Conservation (phyloP, 2,113 vertebrate species). For the Python bivittatus region DNA sequence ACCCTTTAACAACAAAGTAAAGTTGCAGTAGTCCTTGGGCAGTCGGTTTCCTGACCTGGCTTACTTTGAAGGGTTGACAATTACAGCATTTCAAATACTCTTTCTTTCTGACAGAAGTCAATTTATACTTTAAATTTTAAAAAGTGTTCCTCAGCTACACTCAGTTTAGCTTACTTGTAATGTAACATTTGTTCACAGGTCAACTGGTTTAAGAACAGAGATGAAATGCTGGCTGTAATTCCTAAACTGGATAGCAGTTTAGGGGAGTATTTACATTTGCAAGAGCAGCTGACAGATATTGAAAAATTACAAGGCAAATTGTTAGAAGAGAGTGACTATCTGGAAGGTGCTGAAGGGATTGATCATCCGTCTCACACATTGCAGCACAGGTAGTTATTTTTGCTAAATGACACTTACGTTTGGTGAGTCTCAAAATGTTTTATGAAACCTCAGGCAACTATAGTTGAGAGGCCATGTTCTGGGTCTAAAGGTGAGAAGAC, state of each 20-base stretch:
- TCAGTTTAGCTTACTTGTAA: not conserved
- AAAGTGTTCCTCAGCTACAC: no score
- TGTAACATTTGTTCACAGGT: conserved; percentile 76
- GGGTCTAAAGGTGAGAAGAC: not conserved
- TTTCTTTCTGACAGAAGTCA: not conserved
- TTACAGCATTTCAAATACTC: not conserved
- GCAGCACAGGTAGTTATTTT: conserved; percentile 84
- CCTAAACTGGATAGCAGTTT: conserved; percentile 90
- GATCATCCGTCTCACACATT: conserved; percentile 90
- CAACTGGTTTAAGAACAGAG: conserved; percentile 98
- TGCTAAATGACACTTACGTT: not conserved
- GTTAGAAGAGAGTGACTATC: conserved; percentile 88
- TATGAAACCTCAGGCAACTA: not conserved
- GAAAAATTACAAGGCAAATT: conserved; percentile 90
- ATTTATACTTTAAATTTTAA: not conserved
- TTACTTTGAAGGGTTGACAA: not conserved
- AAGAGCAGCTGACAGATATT: conserved; percentile 87
- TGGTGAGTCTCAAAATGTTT: not conserved
- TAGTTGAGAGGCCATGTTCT: not conserved
- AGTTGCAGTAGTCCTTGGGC: not conserved
- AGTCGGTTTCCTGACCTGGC: not conserved
- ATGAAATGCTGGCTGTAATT: conserved; percentile 92
- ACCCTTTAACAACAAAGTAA: not conserved
- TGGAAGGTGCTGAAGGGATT: conserved; percentile 90
- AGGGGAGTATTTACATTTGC: conserved; percentile 89